Percentiles rank a stretch among this genome's conserved stretches.
Evolutionary conservation across 64 coral and sea anemone genomes (phyloP).

Genomic region (Montipora sp.): DNA sequence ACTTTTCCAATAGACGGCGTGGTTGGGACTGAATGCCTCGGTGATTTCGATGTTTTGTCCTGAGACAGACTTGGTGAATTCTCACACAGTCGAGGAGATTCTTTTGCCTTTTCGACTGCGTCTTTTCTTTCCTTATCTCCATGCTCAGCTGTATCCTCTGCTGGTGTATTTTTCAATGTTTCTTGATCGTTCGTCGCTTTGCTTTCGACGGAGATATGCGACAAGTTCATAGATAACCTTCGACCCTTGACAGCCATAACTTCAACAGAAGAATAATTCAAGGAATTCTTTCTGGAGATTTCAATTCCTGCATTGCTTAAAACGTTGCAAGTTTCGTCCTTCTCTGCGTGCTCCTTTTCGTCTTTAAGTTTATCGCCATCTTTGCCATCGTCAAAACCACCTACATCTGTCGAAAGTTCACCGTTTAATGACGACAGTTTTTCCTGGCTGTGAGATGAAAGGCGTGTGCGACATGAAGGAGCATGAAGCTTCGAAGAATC

Average conservation of each 20-base stretch:
- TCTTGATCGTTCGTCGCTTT: background rate
- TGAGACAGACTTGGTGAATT: background rate
- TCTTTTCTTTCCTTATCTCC: background rate
- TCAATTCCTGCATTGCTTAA: conserved; percentile 30
- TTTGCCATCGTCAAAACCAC: background rate
- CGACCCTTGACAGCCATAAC: conserved; percentile 28
- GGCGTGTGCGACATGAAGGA: background rate
- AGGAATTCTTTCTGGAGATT: conserved; percentile 28
- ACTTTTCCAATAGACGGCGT: conserved; percentile 40
- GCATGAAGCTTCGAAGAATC: background rate
- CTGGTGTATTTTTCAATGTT: background rate
- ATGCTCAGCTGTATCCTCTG: background rate
- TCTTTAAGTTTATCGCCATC: background rate
- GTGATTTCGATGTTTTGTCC: background rate
- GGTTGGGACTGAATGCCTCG: background rate
- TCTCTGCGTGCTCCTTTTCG: background rate
- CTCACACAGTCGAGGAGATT: background rate
- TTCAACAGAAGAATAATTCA: conserved; percentile 27
- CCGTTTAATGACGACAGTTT: background rate
- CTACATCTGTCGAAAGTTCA: background rate
- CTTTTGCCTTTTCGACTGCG: background rate
- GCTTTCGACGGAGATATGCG: conserved; percentile 35
- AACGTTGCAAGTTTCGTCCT: conserved; percentile 18
- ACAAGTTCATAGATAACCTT: conserved; percentile 4
- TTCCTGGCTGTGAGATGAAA: conserved; percentile 5